Conservation (phyloP, 1,140 invertebrate species). For the Tetramorium alpestre region DNA sequence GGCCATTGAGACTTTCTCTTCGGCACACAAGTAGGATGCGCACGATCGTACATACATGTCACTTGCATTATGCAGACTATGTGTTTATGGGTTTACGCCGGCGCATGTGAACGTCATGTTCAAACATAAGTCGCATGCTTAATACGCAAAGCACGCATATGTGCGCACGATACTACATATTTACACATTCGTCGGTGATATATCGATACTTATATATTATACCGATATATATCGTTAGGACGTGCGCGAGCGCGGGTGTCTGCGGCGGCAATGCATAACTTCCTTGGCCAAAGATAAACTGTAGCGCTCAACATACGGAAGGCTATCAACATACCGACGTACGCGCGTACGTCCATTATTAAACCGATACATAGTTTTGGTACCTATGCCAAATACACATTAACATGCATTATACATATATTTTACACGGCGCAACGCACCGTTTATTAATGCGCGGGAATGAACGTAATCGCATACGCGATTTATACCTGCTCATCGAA, state of each 20-base stretch:
- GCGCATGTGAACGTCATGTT: conserved; percentile 45
- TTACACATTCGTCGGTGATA: conserved; percentile 36
- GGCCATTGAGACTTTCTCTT: background rate
- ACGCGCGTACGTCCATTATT: conserved; percentile 34
- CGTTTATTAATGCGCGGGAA: conserved; percentile 38
- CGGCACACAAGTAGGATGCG: background rate
- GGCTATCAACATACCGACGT: conserved; percentile 19
- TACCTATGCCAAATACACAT: conserved; percentile 26
- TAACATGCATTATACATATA: conserved; percentile 37
- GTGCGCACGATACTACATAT: background rate
- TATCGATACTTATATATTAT: conserved; percentile 44
- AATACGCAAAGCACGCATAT: conserved; percentile 31
- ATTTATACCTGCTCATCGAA: conserved; percentile 22
- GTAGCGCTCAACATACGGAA: conserved; percentile 9
- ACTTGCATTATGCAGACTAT: conserved; percentile 14
- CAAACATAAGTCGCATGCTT: conserved; percentile 52
- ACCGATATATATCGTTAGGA: conserved; percentile 40
- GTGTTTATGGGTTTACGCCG: conserved; percentile 29
- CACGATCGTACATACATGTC: conserved; percentile 2
- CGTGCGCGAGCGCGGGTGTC: conserved; percentile 16
- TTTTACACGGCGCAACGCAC: conserved; percentile 5
- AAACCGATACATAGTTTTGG: conserved; percentile 37
- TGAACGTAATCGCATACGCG: background rate
- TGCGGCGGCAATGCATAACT: conserved; percentile 18
- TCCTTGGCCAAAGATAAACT: conserved; percentile 45